These are phyloP conservation scores for Octopus bimaculoides DNA, from an alignment of 1,140 invertebrate genomes.

Conservation along the genomic window DNA sequence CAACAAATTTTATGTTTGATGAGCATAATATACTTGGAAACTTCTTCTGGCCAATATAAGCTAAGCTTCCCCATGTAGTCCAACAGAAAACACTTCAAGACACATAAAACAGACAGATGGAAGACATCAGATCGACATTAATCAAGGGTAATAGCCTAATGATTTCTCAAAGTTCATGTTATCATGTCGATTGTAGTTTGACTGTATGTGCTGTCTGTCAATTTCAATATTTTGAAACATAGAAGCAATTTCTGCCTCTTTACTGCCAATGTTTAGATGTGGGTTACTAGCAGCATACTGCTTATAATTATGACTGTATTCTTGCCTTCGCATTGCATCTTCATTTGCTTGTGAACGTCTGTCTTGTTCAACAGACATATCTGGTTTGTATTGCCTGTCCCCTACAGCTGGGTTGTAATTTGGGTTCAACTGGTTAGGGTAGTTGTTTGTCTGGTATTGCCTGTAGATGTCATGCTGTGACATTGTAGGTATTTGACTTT, in stretches of 20 bases:
- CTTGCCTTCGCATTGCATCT: slow-evolving; percentile 5
- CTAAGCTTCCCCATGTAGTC: too few species aligned
- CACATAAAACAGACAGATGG: too few species aligned
- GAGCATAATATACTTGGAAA: too few species aligned
- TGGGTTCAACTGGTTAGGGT: not conserved
- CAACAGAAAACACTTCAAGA: too few species aligned
- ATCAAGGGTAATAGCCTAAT: slow-evolving; percentile 39
- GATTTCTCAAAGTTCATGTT: slow-evolving; percentile 37
- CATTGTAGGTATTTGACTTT: too few species aligned
- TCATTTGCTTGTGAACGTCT: not conserved
- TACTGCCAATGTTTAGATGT: slow-evolving; percentile 15
- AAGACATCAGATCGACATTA: not conserved
- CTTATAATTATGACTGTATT: slow-evolving; percentile 4
- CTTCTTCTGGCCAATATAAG: too few species aligned
- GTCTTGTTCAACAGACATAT: not conserved
- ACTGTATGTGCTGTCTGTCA: slow-evolving; percentile 11
- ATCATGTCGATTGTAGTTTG: slow-evolving; percentile 13
- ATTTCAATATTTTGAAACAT: slow-evolving; percentile 35
- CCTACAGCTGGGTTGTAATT: not conserved
- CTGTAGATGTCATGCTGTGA: too few species aligned
- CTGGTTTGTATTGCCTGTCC: not conserved
- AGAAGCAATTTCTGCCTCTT: slow-evolving; percentile 33
- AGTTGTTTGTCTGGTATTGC: not conserved
- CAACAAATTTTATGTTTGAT: too few species aligned
- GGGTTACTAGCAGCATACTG: slow-evolving; percentile 16